These are phyloP conservation scores for Neoseiulus cucumeris DNA, from an alignment of 1,140 invertebrate species.

Conservation along the genomic window DNA sequence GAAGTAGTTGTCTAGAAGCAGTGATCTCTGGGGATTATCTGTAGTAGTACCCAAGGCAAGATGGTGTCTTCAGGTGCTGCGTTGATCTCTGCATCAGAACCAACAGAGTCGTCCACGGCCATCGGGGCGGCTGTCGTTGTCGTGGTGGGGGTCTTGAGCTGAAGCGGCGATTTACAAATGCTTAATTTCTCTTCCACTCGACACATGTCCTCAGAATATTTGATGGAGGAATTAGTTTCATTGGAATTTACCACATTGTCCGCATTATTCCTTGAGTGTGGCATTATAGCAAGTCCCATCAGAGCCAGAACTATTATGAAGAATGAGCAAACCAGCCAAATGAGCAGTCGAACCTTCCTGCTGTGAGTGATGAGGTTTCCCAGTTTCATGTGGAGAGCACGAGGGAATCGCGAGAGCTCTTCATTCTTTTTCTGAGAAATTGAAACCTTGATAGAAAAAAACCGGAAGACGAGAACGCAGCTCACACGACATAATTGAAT, in stretches of 20 bases:
- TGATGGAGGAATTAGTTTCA: too few species aligned
- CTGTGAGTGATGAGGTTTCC: not conserved
- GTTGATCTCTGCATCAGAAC: too few species aligned
- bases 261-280: not conserved
- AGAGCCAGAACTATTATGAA: conserved; percentile 13
- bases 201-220: too few species aligned
- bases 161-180: too few species aligned
- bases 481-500: not conserved
- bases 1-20: too few species aligned
- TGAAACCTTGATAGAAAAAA: not conserved
- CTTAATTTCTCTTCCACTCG: too few species aligned
- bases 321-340: not conserved
- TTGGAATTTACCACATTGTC: too few species aligned
- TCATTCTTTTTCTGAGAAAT: conserved; percentile 3
- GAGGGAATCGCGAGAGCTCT: not conserved
- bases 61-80: not conserved
- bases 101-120: too few species aligned
- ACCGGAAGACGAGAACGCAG: not conserved
- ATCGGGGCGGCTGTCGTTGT: too few species aligned
- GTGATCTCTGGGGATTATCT: too few species aligned
- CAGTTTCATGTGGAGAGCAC: not conserved
- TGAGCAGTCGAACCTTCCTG: not conserved
- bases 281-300: conserved; percentile 15
- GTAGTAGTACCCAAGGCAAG: not conserved
- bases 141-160: too few species aligned